A percentile compares a stretch with the other conserved stretches of the same genome.
phyloP scores from a whole-genome alignment of 2,888 invertebrate species.

The Dasysyrphus tricinctus region DNA sequence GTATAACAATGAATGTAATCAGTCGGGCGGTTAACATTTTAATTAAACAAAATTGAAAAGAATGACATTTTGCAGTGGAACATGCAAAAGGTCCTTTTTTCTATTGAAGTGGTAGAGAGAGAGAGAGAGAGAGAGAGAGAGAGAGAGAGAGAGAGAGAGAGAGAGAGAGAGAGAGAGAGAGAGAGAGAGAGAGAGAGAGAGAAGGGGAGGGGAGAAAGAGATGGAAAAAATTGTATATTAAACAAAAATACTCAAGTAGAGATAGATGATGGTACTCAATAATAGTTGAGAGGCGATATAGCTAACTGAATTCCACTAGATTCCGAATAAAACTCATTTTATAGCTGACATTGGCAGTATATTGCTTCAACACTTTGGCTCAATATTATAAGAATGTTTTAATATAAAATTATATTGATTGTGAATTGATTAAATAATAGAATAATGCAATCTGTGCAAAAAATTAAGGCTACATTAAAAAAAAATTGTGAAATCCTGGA shows the following conservation, averaged over 20 bases:
- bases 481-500: too few relatives aligned
- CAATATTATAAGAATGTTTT: too few relatives aligned
- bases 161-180: neutral
- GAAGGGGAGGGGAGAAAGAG: too few relatives aligned
- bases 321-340: too few relatives aligned
- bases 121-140: neutral
- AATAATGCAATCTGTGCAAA: too few relatives aligned
- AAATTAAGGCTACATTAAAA: too few relatives aligned
- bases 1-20: conserved; percentile 63
- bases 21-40: conserved; percentile 66
- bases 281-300: conserved; percentile 6
- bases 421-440: too few relatives aligned
- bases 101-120: neutral
- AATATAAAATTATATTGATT: too few relatives aligned
- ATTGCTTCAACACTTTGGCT: neutral
- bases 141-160: too few relatives aligned
- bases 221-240: conserved; percentile 25
- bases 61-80: conserved; percentile 30
- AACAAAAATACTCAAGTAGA: conserved; percentile 18
- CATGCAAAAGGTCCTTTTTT: conserved; percentile 13
- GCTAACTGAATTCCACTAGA: too few relatives aligned
- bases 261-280: conserved; percentile 12
- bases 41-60: conserved; percentile 72
- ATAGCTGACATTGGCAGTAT: neutral
- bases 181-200: neutral